phyloP scores from a whole-genome alignment of 2,113 vertebrate species.

The Oceanites oceanicus region DNA sequence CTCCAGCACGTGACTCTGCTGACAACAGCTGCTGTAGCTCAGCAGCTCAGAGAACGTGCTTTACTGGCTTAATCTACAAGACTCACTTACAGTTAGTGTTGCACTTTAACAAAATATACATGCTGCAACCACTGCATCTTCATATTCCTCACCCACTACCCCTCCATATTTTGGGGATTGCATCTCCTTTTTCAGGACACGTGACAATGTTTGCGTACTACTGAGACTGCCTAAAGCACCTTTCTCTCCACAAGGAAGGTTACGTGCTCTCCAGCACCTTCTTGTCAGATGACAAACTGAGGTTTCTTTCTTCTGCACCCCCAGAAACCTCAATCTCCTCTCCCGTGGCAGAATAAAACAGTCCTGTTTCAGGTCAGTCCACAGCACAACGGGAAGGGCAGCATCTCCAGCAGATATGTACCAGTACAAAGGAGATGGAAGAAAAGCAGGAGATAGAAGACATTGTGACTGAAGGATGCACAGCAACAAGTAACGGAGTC shows the following conservation, averaged over 20 bases:
- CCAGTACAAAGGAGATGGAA: constrained; percentile 31
- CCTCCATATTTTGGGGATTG: background rate
- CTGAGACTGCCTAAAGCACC: background rate
- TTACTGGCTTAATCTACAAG: background rate
- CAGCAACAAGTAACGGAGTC: constrained; percentile 30
- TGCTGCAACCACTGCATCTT: background rate
- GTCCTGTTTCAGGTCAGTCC: constrained; percentile 6
- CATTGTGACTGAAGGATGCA: constrained; percentile 13
- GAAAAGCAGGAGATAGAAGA: constrained; percentile 37
- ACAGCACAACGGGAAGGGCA: background rate
- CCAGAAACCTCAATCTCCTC: background rate
- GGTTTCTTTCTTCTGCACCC: background rate
- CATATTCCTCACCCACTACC: background rate
- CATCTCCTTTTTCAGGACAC: background rate
- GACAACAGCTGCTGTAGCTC: background rate
- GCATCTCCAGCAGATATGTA: constrained; percentile 59
- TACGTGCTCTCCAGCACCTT: background rate
- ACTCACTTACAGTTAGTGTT: background rate
- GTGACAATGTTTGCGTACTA: background rate
- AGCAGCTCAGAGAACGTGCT: background rate
- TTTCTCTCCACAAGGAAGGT: background rate
- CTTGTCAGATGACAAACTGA: background rate
- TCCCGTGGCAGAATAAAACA: background rate
- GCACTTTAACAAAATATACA: background rate
- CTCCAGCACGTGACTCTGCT: background rate